Conservation (phyloP, 2,113 vertebrate genomes). For the Cebidichthys violaceus region DNA sequence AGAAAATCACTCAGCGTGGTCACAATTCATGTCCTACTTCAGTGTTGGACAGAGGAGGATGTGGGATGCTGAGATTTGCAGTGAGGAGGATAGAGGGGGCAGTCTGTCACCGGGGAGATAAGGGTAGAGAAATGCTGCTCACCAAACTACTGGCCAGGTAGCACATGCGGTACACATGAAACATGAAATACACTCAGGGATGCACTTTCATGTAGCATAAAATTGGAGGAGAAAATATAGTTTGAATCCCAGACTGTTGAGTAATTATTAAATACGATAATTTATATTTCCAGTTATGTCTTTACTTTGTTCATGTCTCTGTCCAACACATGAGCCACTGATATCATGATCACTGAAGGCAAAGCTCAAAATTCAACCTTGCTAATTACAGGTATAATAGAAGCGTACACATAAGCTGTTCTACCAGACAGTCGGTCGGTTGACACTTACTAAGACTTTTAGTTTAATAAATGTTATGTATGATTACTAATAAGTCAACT, state of each 20-base stretch:
- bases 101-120: constrained; percentile 57
- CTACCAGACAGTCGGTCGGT: background rate
- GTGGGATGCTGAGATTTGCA: constrained; percentile 51
- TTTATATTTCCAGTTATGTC: background rate
- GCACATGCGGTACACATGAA: background rate
- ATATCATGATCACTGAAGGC: background rate
- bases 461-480: background rate
- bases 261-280: background rate
- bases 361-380: background rate
- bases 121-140: constrained; percentile 35
- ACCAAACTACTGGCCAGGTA: constrained; percentile 28
- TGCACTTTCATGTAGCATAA: background rate
- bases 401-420: background rate
- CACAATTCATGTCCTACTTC: constrained; percentile 56
- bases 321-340: background rate
- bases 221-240: background rate
- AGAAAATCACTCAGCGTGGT: constrained; percentile 49
- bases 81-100: constrained; percentile 27
- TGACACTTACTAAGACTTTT: background rate
- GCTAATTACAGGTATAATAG: background rate
- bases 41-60: constrained; percentile 27
- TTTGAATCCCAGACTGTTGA: background rate
- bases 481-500: background rate
- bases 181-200: background rate
- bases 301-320: background rate